Base-by-base conservation (phyloP, 2,888 invertebrate genomes). In the Trilocha varians region DNA sequence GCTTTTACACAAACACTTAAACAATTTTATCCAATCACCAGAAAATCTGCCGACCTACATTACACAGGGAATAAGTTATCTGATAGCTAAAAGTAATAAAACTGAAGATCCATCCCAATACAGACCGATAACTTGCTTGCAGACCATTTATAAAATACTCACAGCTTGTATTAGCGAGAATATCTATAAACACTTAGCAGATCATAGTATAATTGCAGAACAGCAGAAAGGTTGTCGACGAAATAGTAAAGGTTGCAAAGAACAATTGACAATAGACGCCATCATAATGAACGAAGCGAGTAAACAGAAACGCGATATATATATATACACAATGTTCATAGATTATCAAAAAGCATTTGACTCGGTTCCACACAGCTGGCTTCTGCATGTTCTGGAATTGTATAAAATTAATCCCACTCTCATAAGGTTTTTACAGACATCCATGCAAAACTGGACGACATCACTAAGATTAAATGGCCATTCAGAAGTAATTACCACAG, bases 121-220 rank as follows among this genome's bases (percentile, higher is more conserved):
- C 14, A 40, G 55, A 38, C 59, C 55, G 0, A 57, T 59, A 0
- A 57, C 58, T 55, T n/a, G n/a, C n/a, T n/a, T n/a, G n/a, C n/a
- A n/a, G n/a, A n/a, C n/a, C n/a, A n/a, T n/a, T n/a, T n/a, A 53
- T 34, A 59, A 57, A 49, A 49, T 57, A 0, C 13, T 53, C 1
- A 56, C 51, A 5, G 38, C 48, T 1, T 52, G 50, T 6, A 42
- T 59, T 1, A 42, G 45, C 3, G 36, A 55, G 34, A 5, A 46
- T 5, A 52, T 57, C 5, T 41, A 55, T 18, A 17, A 13, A 13
- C 53, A 55, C 34, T 5, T 49, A 5, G 8, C 36, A 3, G 4
- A 41, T 2, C 45, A 58, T 16, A 48, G 49, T 4, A 48, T 58
- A 0, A 6, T 58, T 16, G 32, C 52, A 4, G 52, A 50, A 41